Conservation (phyloP, 2,888 invertebrate species). For the Stegophylla sp. region DNA sequence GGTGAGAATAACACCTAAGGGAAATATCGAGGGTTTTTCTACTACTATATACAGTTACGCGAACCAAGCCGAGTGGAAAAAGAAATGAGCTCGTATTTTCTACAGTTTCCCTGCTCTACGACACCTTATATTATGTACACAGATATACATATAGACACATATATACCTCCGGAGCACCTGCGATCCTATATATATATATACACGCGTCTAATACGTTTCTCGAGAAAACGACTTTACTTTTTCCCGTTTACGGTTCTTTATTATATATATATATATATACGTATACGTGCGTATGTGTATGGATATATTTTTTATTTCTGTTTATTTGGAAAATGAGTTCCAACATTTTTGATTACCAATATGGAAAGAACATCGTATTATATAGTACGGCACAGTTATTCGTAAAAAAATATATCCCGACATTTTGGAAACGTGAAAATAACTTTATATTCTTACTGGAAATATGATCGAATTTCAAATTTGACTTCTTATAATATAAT, state of each 20-base stretch:
- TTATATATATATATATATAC: neutral
- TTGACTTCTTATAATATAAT: neutral
- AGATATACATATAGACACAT: neutral
- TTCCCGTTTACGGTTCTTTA: slow-evolving; percentile 5
- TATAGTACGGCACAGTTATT: neutral
- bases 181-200: neutral
- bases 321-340: slow-evolving; percentile 38
- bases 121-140: neutral
- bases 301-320: neutral
- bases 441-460: neutral
- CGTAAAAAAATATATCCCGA: neutral
- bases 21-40: slow-evolving; percentile 50
- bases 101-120: slow-evolving; percentile 10
- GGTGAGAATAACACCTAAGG: slow-evolving; percentile 57
- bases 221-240: slow-evolving; percentile 37
- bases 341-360: neutral
- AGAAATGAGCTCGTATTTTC: slow-evolving; percentile 48
- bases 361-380: neutral
- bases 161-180: slow-evolving; percentile 36
- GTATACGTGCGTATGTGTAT: neutral
- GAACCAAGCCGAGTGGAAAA: slow-evolving; percentile 37
- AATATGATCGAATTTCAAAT: neutral
- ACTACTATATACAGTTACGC: neutral
- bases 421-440: neutral
- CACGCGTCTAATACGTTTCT: slow-evolving; percentile 25